Base-by-base conservation (phyloP, 2,113 vertebrate genomes). In the Phoxinus phoxinus region DNA sequence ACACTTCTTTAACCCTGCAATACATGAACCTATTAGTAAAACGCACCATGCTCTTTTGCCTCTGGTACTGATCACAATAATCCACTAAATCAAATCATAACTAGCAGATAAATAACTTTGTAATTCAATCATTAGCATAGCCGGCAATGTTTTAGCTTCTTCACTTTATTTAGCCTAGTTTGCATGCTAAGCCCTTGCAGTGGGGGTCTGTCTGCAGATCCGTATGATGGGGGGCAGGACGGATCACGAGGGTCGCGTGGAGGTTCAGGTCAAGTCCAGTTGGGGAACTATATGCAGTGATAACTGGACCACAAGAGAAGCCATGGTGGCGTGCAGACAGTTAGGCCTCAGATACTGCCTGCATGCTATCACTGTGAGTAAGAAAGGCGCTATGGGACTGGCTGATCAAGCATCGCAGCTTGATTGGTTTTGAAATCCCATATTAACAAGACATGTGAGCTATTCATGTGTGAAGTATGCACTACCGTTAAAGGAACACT, bases 281-380 rank as follows among this genome's bases (percentile, higher is more conserved):
- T 97, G 96, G 95, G 96, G 96, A 86, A 95, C 90, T 3, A 91
- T 97, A 85, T 97, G 96, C 95, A 96, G 95, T 87, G 89, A 95
- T 58, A 93, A 94, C 88, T 97, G 96, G 96, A 96, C 92, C 90
- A 96, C 96, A 87, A 94, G 89, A 87, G 96, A 97, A 88, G 96
- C 96, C 77, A 96, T 96, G 95, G 96, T 96, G 92, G 95, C 91
- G 46, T 96, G 96, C 91, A 94, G 95, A 81, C 96, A 95, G 94
- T 94, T 96, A 74, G 95, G 95, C 90, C 95, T 96, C 73, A 95
- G 95, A 86, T 96, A 96, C 91, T 93, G 95, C 90, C 92, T 96
- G 94, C 96, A 97, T 1, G 96, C 96, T 0, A 90, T 96, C 89
- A 97, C 93, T 90, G 96, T 96, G 92, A 94, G 95, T 96, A 94